These are phyloP conservation scores for Chlorospingus flavigularis DNA, from an alignment of 2,797 vertebrate genomes.

Conservation along the genomic window DNA sequence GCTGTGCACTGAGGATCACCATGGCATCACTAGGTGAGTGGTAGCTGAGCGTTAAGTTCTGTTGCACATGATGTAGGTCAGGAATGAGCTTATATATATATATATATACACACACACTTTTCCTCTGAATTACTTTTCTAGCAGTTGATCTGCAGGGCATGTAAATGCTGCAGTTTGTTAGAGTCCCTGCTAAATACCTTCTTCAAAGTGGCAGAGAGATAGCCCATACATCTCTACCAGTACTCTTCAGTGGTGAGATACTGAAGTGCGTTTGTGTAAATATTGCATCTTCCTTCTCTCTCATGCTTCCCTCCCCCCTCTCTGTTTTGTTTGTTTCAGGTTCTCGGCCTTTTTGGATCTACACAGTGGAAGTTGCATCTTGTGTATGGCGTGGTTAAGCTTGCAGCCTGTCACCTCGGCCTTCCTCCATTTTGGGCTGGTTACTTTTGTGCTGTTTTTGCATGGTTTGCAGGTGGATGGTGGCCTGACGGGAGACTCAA, in stretches of 20 bases:
- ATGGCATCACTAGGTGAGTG: neutral
- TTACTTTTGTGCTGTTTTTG: slow-evolving; percentile 82
- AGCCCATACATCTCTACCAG: slow-evolving; percentile 29
- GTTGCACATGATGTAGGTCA: neutral
- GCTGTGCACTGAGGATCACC: neutral
- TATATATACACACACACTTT: neutral
- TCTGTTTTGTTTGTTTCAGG: slow-evolving; percentile 76
- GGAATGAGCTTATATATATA: neutral
- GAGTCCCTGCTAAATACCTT: slow-evolving; percentile 15
- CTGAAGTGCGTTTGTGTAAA: slow-evolving; percentile 39
- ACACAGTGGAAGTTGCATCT: slow-evolving; percentile 81
- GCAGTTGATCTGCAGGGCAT: neutral
- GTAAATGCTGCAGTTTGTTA: slow-evolving; percentile 23
- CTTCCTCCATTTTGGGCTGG: slow-evolving; percentile 93
- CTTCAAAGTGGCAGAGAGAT: slow-evolving; percentile 66
- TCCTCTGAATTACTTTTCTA: neutral
- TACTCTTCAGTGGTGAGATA: slow-evolving; percentile 30
- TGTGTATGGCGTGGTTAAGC: slow-evolving; percentile 97
- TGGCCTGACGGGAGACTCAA: slow-evolving; percentile 82
- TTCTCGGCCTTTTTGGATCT: slow-evolving; percentile 79
- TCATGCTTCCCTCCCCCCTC: slow-evolving; percentile 70
- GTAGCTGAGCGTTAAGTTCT: neutral
- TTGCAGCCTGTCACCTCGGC: slow-evolving; percentile 86
- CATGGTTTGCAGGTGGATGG: slow-evolving; percentile 84
- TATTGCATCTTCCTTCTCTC: slow-evolving; percentile 48